Percentiles rank a stretch among this genome's conserved stretches.
Evolutionary conservation across 2,888 invertebrate species (phyloP).

Genomic region (Nebria salina): DNA sequence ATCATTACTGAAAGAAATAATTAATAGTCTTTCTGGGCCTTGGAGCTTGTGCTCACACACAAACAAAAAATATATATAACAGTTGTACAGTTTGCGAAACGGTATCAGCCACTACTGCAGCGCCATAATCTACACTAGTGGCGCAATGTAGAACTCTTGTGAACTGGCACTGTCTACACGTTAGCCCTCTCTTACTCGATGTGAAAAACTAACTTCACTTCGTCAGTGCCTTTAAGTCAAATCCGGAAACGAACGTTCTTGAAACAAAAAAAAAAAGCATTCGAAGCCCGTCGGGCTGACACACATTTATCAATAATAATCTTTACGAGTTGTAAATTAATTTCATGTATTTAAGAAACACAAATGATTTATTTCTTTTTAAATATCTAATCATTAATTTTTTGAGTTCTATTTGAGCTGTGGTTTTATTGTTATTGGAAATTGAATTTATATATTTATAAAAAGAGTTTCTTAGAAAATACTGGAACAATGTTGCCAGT

Average conservation of each 20-base stretch:
- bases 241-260: conserved; percentile 14
- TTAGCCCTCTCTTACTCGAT: background rate
- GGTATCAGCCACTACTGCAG: conserved; percentile 3
- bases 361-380: too few species aligned
- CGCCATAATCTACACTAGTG: conserved; percentile 10
- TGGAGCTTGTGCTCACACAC: background rate
- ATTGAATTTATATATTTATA: background rate
- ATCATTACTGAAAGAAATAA: conserved; percentile 35
- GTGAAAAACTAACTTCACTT: conserved; percentile 21
- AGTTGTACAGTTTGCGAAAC: conserved; percentile 3
- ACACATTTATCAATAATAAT: conserved; percentile 14
- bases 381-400: too few species aligned
- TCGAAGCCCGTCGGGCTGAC: background rate
- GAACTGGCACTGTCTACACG: conserved; percentile 15
- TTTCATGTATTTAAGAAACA: background rate
- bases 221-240: conserved; percentile 21
- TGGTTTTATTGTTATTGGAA: background rate
- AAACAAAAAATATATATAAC: background rate
- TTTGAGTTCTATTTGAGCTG: background rate
- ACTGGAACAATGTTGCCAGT: background rate
- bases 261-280: background rate
- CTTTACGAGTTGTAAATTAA: background rate
- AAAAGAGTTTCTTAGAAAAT: background rate
- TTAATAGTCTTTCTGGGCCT: conserved; percentile 27
- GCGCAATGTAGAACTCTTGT: conserved; percentile 9